Percentiles rank a stretch among this genome's conserved stretches.
Evolutionary conservation across 2,888 invertebrate species (phyloP).

Genomic region (Megamerina dolium): DNA sequence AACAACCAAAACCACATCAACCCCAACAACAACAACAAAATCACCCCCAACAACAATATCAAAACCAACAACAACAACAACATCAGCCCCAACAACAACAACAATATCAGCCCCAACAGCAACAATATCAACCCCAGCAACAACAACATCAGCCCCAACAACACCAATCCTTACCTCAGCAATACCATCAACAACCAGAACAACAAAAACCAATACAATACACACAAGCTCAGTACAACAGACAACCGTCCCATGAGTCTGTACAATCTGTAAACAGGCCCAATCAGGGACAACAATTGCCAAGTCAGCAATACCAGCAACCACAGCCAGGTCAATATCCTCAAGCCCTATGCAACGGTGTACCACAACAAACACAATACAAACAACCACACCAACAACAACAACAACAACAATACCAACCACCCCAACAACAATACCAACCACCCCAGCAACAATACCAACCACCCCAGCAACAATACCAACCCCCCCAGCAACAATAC

Average conservation of each 20-base stretch:
- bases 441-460: no score
- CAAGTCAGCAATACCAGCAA: conserved; percentile 15
- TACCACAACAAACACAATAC: conserved; percentile 21
- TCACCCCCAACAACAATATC: conserved; percentile 7
- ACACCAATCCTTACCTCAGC: conserved; percentile 18
- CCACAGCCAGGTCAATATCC: conserved; percentile 10
- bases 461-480: conserved; percentile 20
- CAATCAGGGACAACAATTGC: conserved; percentile 16
- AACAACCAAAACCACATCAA: conserved; percentile 17
- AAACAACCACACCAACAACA: conserved; percentile 15
- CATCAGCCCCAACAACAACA: conserved; percentile 4
- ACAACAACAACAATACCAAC: conserved; percentile 16
- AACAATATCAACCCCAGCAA: conserved; percentile 16
- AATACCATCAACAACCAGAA: conserved; percentile 19
- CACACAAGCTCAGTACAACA: conserved; percentile 34
- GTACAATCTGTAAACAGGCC: conserved; percentile 8
- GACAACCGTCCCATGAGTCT: conserved; percentile 33
- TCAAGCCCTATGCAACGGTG: conserved; percentile 16
- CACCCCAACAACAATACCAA: conserved; percentile 16
- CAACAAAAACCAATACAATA: conserved; percentile 36
- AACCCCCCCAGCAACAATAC: conserved; percentile 19
- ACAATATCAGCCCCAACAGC: conserved; percentile 14
- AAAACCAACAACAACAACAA: conserved; percentile 10
- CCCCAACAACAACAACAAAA: conserved; percentile 18
- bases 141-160: conserved; percentile 15